Base-by-base conservation (phyloP, 37 sponge, comb jelly and placozoan species). In the Oopsacas minuta region DNA sequence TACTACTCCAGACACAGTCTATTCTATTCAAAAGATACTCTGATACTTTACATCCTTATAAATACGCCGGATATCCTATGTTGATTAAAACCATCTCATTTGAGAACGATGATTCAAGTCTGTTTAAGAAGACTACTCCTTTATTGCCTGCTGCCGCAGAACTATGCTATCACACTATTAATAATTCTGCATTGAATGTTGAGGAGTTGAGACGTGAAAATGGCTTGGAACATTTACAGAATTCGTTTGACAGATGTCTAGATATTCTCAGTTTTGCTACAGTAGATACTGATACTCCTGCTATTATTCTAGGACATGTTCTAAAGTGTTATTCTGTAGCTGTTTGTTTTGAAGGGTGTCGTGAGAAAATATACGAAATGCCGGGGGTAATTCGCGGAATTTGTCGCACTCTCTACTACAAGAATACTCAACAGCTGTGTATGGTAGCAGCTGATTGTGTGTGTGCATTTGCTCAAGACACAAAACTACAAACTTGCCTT, bases 11-110 rank as follows among this genome's bases (percentile, higher is more conserved):
- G 52, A 89, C 96, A 36, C 99, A 98, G 86, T 86, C 91, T 52
- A 98, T 98, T 35, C 89, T 98, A 37, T 98, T 92, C 90, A 92
- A 88, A 81, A 81, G 99, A 82, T 93, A 91, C 84, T 85, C 88
- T 35, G 93, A 94, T 1, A 86, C 49, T 1, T 52, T 98, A 53
- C 82, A 85, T 37, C 95, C 94, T 36, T 98, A 98, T 90, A 98
- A 98, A 86, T 98, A 98, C 84, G 92, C 99, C 22, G 99, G 99
- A 20, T 98, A 98, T 83, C 99, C 99, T 22, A 98, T 98, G 96
- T 86, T 98, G 46, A 91, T 97, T 52, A 97, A 90, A 85, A 97
- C 99, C 51, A 97, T 97, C 37, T 83, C 90, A 61, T 52, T 89
- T 37, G 99, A 97, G 86, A 93, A 94, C 0, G 52, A 88, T 15